A percentile compares a stretch with the other conserved stretches of the same genome.
phyloP scores from a whole-genome alignment of 1,140 invertebrate genomes.

The Lordiphosa stackelbergi region DNA sequence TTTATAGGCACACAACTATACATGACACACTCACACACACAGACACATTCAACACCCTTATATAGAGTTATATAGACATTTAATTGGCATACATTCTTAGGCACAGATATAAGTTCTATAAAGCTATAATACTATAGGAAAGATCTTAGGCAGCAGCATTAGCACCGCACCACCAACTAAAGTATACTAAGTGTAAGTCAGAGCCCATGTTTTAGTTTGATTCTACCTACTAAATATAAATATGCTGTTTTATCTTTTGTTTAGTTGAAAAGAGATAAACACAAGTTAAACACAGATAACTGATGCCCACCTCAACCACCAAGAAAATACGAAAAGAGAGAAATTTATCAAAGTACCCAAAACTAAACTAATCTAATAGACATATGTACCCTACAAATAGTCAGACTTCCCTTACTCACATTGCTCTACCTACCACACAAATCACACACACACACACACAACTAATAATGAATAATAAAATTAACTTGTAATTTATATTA shows the following conservation, averaged over 20 bases:
- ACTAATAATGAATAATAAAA: slow-evolving; percentile 42
- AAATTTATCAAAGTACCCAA: slow-evolving; percentile 14
- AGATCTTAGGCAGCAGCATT: slow-evolving; percentile 22
- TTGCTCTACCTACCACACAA: too few species aligned
- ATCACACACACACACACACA: slow-evolving; percentile 17
- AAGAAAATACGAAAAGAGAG: slow-evolving; percentile 39
- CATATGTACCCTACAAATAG: neutral
- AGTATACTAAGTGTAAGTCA: slow-evolving; percentile 47
- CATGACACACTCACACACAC: slow-evolving; percentile 30
- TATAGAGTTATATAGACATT: slow-evolving; percentile 63
- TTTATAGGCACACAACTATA: slow-evolving; percentile 46
- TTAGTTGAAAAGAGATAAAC: slow-evolving; percentile 67
- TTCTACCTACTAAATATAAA: slow-evolving; percentile 30
- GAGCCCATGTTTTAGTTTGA: slow-evolving; percentile 70
- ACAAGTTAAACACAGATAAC: slow-evolving; percentile 37
- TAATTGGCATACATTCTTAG: slow-evolving; percentile 44
- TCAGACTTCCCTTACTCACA: too few species aligned
- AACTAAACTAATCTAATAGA: slow-evolving; percentile 3
- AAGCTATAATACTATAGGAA: slow-evolving; percentile 8
- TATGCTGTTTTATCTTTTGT: slow-evolving; percentile 33
- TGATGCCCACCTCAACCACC: slow-evolving; percentile 73
- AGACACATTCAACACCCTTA: slow-evolving; percentile 8
- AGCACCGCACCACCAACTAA: slow-evolving; percentile 42
- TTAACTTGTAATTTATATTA: slow-evolving; percentile 74
- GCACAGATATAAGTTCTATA: slow-evolving; percentile 42